A percentile compares a stretch with the other conserved stretches of the same genome.
phyloP scores from a whole-genome alignment of 1,140 invertebrate species.

The Tetraneura akinire region DNA sequence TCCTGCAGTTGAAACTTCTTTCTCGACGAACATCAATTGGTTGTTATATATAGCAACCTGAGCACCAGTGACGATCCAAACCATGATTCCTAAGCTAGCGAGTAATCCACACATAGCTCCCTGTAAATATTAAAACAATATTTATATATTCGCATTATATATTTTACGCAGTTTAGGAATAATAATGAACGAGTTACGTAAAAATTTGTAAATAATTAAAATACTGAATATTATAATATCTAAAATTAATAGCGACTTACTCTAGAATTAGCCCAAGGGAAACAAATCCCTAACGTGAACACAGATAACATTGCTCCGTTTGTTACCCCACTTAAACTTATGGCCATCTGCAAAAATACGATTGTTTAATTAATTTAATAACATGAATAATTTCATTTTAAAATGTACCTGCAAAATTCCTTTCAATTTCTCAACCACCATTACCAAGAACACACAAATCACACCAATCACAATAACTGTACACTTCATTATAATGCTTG shows the following conservation, averaged over 20 bases:
- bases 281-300: conserved; percentile 77
- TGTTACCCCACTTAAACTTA: conserved; percentile 69
- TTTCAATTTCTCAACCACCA: conserved; percentile 70
- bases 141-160: no score
- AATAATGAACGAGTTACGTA: no score
- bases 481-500: conserved; percentile 68
- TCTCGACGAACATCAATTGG: conserved; percentile 61
- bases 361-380: background rate
- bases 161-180: no score
- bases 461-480: conserved; percentile 68
- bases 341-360: conserved; percentile 61
- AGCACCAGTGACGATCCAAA: conserved; percentile 84
- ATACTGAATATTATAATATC: no score
- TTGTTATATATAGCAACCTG: conserved; percentile 72
- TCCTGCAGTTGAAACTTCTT: conserved; percentile 53
- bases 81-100: conserved; percentile 69
- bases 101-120: conserved; percentile 77
- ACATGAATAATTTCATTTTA: background rate
- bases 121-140: conserved; percentile 59
- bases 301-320: conserved; percentile 75
- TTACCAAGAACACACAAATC: conserved; percentile 68
- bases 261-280: conserved; percentile 69
- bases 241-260: background rate
- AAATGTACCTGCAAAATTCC: conserved; percentile 56
- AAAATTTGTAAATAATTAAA: no score